Evolutionary conservation across 2,113 vertebrate genomes (phyloP).

Genomic region (Thryonomys swinderianus): DNA sequence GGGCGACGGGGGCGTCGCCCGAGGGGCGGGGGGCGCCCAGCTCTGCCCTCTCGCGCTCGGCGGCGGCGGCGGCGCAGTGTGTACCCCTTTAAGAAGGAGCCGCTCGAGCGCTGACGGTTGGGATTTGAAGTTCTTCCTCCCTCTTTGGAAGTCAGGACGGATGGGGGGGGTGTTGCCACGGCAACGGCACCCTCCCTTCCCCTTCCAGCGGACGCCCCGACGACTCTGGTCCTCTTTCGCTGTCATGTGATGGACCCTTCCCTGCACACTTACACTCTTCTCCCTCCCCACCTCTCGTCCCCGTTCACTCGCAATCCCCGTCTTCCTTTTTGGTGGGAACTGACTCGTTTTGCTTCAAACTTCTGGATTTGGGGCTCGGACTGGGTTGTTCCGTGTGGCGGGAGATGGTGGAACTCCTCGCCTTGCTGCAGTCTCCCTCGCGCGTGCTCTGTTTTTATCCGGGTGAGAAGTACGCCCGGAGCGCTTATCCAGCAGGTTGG

Average conservation of each 20-base stretch:
- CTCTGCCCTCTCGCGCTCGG: conserved; percentile 68
- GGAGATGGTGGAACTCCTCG: not conserved
- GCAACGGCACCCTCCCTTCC: conserved; percentile 44
- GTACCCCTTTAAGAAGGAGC: conserved; percentile 87
- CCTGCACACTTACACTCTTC: not conserved
- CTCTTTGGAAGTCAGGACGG: conserved; percentile 80
- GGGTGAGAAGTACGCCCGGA: not conserved
- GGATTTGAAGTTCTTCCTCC: conserved; percentile 88
- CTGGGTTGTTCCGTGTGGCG: not conserved
- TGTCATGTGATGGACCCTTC: conserved; percentile 70
- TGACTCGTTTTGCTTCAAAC: conserved; percentile 59
- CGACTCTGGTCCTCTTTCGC: conserved; percentile 50
- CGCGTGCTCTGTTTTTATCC: not conserved
- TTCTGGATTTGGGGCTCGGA: conserved; percentile 49
- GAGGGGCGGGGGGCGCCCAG: conserved; percentile 69
- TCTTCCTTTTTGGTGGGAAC: not conserved
- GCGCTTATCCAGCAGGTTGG: conserved; percentile 57
- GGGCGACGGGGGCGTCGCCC: conserved; percentile 72
- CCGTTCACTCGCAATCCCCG: not conserved
- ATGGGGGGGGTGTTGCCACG: conserved; percentile 73
- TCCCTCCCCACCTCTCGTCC: not conserved
- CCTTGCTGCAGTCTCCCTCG: not conserved
- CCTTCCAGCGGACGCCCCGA: conserved; percentile 23
- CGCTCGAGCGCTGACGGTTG: conserved; percentile 88
- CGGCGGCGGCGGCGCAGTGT: conserved; percentile 63